Base-by-base conservation (phyloP, 1,140 invertebrate species). In the Magallana ariakensis region DNA sequence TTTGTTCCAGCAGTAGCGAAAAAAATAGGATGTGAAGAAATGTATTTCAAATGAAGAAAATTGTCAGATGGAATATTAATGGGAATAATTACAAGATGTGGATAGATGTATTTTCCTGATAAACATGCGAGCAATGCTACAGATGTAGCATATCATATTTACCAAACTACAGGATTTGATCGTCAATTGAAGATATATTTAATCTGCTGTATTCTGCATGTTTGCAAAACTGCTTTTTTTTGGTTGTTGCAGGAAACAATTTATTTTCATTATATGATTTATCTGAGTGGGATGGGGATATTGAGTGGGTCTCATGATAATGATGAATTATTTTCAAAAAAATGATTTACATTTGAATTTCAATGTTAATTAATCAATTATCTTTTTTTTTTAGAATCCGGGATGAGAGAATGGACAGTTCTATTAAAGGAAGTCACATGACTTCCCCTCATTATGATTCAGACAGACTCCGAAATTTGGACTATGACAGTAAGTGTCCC, bases 401-500 rank as follows among this genome's bases (percentile, higher is more conserved):
- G 13, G 85, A 85, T 85, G 85, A 85, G 26, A n/a, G 85, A 8
- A 54, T 85, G 66, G 85, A 85, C 19, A 80, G 55, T 85, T 57
- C 70, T 10, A 57, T 85, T 56, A 85, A 85, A 56, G 19, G 62
- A 19, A 80, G 56, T 55, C 66, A 75, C 26, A 54, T 75, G 33
- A 56, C 75, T 33, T 85, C 85, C 2, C 85, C 85, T 22, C 85
- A 85, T 70, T 85, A 80, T 57, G 85, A 85, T 2, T 57, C 66
- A 13, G 85, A 85, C 26, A 56, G 85, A 85, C 85, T 80, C 22
- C 66, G 85, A 19, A 80, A 9, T 19, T 80, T 80, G 19, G 85
- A 85, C 46, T 85, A 85, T 85, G 85, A 85, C 70, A 85, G 85
- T 85, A 85, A 85, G 85, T 33, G 1, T 75, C 5, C 26, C 22